These are phyloP conservation scores for Cariama cristata DNA, from an alignment of 2,113 vertebrate species.

Conservation along the genomic window DNA sequence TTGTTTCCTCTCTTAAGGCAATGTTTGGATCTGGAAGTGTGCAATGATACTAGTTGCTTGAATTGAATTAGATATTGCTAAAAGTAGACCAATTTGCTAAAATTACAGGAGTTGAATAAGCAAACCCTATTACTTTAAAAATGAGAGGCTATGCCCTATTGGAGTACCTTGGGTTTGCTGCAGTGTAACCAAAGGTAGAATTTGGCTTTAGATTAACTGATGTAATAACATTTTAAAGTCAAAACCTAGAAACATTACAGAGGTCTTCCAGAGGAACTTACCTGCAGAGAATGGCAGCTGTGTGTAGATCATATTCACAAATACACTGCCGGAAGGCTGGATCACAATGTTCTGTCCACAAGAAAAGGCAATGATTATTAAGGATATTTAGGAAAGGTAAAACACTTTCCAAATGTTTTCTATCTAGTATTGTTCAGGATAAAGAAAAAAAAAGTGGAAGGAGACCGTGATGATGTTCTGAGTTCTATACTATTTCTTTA, in stretches of 20 bases:
- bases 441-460: not conserved
- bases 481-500: not conserved
- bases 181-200: not conserved
- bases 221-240: not conserved
- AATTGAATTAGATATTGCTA: not conserved
- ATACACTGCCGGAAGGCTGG: constrained; percentile 80
- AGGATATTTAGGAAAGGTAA: not conserved
- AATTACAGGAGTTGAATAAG: not conserved
- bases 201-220: not conserved
- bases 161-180: not conserved
- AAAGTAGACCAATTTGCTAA: not conserved
- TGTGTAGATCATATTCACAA: constrained; percentile 83
- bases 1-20: not conserved
- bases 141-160: not conserved
- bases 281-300: constrained; percentile 87
- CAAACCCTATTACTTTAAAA: not conserved
- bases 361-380: not conserved
- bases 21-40: not conserved
- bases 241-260: not conserved
- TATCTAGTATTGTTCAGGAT: not conserved
- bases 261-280: constrained; percentile 36
- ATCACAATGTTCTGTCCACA: constrained; percentile 80
- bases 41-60: not conserved
- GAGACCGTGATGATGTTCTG: not conserved
- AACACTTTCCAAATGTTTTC: not conserved